phyloP scores from a whole-genome alignment of 2,888 invertebrate species.

The Cephonodes hylas region DNA sequence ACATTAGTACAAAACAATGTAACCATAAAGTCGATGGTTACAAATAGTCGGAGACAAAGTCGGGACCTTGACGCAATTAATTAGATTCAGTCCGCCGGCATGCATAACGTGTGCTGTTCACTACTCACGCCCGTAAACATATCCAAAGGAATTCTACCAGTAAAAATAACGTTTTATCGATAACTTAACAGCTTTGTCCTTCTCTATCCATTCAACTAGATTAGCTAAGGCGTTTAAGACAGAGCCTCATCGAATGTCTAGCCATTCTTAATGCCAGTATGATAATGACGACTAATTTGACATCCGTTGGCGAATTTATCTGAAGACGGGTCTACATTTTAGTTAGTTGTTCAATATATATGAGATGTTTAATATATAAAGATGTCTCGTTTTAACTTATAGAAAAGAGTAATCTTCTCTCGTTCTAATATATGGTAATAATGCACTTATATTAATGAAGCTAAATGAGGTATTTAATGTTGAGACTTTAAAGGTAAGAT shows the following conservation, averaged over 20 bases:
- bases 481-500: neutral
- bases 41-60: slow-evolving; percentile 65
- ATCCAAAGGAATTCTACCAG: slow-evolving; percentile 7
- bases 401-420: neutral
- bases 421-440: neutral
- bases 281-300: neutral
- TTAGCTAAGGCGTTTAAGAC: neutral
- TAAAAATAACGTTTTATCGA: slow-evolving; percentile 9
- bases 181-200: neutral
- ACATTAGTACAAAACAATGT: slow-evolving; percentile 18
- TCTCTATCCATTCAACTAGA: neutral
- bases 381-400: neutral
- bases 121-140: slow-evolving; percentile 14
- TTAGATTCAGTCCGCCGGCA: slow-evolving; percentile 63
- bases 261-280: neutral
- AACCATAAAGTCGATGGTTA: slow-evolving; percentile 47
- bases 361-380: neutral
- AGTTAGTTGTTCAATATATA: neutral
- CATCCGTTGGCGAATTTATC: neutral
- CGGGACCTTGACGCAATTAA: slow-evolving; percentile 65
- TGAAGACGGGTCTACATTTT: neutral
- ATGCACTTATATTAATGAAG: neutral
- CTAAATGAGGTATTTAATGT: neutral
- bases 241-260: neutral
- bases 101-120: slow-evolving; percentile 42